Conservation (phyloP, 2,113 vertebrate genomes). For the Petrocephalus microphthalmus region DNA sequence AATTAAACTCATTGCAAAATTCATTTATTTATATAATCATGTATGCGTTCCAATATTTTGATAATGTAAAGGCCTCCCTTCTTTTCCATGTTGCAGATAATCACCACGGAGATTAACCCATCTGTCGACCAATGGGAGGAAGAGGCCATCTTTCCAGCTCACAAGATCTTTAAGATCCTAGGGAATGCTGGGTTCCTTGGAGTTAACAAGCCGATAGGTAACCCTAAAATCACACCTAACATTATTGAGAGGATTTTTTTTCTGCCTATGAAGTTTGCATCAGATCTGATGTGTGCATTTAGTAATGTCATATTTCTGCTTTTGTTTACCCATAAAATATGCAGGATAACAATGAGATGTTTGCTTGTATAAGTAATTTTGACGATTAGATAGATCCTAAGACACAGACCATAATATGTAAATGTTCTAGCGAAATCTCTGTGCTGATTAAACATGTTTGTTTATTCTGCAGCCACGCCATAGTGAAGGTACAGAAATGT, state of each 20-base stretch:
- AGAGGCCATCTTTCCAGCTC: conserved; percentile 69
- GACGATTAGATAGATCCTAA: background rate
- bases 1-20: background rate
- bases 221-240: conserved; percentile 19
- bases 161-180: conserved; percentile 72
- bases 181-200: conserved; percentile 71
- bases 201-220: conserved; percentile 70
- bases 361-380: background rate
- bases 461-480: background rate
- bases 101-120: conserved; percentile 74
- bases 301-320: background rate
- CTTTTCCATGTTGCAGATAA: conserved; percentile 57
- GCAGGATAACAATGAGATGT: background rate
- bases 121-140: conserved; percentile 75
- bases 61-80: background rate
- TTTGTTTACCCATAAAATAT: background rate
- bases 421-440: background rate
- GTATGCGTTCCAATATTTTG: background rate
- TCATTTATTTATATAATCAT: background rate
- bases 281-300: background rate
- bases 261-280: background rate
- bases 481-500: background rate
- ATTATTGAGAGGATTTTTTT: background rate
- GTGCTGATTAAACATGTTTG: background rate
- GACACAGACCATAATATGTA: background rate